Conservation (phyloP, 2,888 invertebrate genomes). For the Ligdia adustata region DNA sequence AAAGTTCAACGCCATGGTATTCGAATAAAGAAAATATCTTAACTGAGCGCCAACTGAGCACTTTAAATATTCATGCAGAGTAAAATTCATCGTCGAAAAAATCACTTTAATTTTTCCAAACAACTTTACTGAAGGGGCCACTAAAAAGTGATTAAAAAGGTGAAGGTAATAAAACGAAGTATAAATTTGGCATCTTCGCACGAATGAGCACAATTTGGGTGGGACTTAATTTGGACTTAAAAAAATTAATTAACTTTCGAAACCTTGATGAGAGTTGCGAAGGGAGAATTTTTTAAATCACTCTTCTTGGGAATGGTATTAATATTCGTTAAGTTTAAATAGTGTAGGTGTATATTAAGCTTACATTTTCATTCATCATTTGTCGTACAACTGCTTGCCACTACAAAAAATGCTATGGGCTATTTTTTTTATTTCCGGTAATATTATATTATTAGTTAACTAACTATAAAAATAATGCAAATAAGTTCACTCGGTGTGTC, state of each 20-base stretch:
- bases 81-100: slow-evolving; percentile 23
- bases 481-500: too few relatives aligned
- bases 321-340: too few relatives aligned
- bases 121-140: slow-evolving; percentile 35
- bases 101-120: slow-evolving; percentile 37
- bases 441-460: too few relatives aligned
- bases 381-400: too few relatives aligned
- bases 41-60: background rate
- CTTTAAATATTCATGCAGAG: slow-evolving; percentile 11
- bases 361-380: too few relatives aligned
- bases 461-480: too few relatives aligned
- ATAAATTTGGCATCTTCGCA: slow-evolving; percentile 73
- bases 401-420: too few relatives aligned
- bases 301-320: slow-evolving; percentile 19
- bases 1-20: too few relatives aligned
- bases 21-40: background rate
- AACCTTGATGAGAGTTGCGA: slow-evolving; percentile 57
- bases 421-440: too few relatives aligned
- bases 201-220: slow-evolving; percentile 58
- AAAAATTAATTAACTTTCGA: slow-evolving; percentile 73
- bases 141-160: slow-evolving; percentile 64
- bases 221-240: slow-evolving; percentile 59
- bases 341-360: too few relatives aligned
- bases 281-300: slow-evolving; percentile 43
- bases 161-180: slow-evolving; percentile 64